phyloP scores from a whole-genome alignment of 2,113 vertebrate species.

The Morone chrysops region DNA sequence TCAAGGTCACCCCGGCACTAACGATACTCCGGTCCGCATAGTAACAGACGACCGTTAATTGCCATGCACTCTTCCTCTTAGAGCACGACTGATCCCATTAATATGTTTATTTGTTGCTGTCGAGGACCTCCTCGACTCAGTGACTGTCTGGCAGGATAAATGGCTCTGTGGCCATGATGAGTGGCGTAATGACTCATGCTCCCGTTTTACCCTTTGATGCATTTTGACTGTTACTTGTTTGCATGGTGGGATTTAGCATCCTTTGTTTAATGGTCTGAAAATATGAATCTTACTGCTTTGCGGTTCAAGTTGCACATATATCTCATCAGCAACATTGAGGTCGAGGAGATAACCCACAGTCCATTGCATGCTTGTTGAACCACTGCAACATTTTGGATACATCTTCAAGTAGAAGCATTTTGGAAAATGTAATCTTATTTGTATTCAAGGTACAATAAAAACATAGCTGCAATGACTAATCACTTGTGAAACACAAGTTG shows the following conservation, averaged over 20 bases:
- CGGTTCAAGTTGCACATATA: conserved; percentile 30
- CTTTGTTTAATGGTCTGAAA: conserved; percentile 60
- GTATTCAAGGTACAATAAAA: not conserved
- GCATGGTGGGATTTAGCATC: conserved; percentile 40
- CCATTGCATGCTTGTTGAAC: conserved; percentile 53
- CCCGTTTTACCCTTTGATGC: conserved; percentile 59
- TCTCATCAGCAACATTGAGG: conserved; percentile 31
- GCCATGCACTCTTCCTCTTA: conserved; percentile 48
- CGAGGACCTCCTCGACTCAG: conserved; percentile 59
- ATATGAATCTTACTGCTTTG: conserved; percentile 50
- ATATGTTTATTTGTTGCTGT: conserved; percentile 76
- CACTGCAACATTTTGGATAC: conserved; percentile 6
- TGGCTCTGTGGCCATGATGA: conserved; percentile 44
- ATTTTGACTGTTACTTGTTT: conserved; percentile 50
- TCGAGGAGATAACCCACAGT: conserved; percentile 52
- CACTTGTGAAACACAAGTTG: not conserved
- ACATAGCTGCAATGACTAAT: not conserved
- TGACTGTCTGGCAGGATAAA: conserved; percentile 52
- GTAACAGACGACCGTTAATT: conserved; percentile 73
- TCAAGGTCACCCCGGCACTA: conserved; percentile 72
- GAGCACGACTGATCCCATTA: conserved; percentile 71
- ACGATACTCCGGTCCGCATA: conserved; percentile 42
- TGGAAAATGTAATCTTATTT: conserved; percentile 18
- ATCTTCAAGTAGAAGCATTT: conserved; percentile 15
- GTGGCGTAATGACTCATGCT: conserved; percentile 51